Conservation (phyloP, 2,797 vertebrate genomes). For the Cyclopterus lumpus region DNA sequence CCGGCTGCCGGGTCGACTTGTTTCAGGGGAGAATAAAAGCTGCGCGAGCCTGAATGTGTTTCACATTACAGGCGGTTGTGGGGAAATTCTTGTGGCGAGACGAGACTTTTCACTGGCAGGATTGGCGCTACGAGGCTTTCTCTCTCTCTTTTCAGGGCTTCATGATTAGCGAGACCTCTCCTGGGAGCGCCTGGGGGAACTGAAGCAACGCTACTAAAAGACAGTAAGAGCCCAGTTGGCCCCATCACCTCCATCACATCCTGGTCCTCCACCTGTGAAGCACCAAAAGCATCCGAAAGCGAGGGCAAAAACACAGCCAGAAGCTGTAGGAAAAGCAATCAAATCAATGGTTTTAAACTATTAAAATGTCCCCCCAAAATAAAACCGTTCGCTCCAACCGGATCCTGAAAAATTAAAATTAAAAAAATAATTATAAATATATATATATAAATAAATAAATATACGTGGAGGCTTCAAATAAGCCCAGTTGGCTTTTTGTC, state of each 20-base stretch:
- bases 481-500: too few species aligned
- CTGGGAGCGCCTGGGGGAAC: neutral
- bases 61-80: constrained; percentile 93
- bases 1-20: constrained; percentile 81
- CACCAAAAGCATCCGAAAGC: too few species aligned
- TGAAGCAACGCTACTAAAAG: neutral
- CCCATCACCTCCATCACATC: neutral
- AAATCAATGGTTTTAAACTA: too few species aligned
- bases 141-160: constrained; percentile 69
- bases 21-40: constrained; percentile 83
- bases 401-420: too few species aligned
- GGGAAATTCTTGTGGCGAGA: constrained; percentile 95
- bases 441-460: too few species aligned
- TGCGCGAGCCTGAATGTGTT: constrained; percentile 90
- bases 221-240: neutral
- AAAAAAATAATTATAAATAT: too few species aligned
- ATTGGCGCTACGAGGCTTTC: constrained; percentile 55
- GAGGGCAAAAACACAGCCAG: too few species aligned
- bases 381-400: too few species aligned
- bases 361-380: too few species aligned
- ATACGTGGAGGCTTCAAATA: too few species aligned
- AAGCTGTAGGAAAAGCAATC: neutral
- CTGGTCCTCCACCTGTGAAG: neutral
- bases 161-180: constrained; percentile 67
- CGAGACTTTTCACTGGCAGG: constrained; percentile 86